These are phyloP conservation scores for Girardia tigrina DNA, from an alignment of 2,888 invertebrate genomes.

Conservation along the genomic window DNA sequence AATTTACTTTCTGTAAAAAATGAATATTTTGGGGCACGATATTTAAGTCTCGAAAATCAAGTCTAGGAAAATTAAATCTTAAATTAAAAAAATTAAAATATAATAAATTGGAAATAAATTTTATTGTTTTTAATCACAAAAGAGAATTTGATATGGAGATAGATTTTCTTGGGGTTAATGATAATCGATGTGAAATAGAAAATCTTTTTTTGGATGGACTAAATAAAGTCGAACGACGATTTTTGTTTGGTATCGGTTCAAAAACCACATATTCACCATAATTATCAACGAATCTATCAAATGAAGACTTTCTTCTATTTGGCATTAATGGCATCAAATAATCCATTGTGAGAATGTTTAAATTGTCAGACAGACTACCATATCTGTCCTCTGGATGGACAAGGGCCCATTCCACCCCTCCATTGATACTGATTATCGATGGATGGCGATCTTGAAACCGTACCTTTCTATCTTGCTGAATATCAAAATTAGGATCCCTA, in stretches of 20 bases:
- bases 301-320: slow-evolving; percentile 1
- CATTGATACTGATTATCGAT: slow-evolving; percentile 5
- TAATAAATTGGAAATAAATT: not conserved
- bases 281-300: slow-evolving; percentile 8
- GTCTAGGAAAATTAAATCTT: too few species aligned
- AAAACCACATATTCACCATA: slow-evolving; percentile 17
- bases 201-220: not conserved
- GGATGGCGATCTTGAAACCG: not conserved
- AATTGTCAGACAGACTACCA: slow-evolving; percentile 3
- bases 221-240: not conserved
- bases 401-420: not conserved
- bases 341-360: slow-evolving; percentile 2
- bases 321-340: slow-evolving; percentile 23
- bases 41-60: too few species aligned
- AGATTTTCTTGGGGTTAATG: not conserved
- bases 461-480: not conserved
- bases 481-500: not conserved
- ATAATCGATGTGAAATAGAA: slow-evolving; percentile 14
- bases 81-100: not conserved
- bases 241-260: slow-evolving; percentile 7
- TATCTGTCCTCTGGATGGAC: slow-evolving; percentile 12
- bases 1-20: too few species aligned
- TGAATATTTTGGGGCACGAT: too few species aligned
- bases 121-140: not conserved
- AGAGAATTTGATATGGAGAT: not conserved